Base-by-base conservation (phyloP, 2,113 vertebrate species). In the Cinclus cinclus region DNA sequence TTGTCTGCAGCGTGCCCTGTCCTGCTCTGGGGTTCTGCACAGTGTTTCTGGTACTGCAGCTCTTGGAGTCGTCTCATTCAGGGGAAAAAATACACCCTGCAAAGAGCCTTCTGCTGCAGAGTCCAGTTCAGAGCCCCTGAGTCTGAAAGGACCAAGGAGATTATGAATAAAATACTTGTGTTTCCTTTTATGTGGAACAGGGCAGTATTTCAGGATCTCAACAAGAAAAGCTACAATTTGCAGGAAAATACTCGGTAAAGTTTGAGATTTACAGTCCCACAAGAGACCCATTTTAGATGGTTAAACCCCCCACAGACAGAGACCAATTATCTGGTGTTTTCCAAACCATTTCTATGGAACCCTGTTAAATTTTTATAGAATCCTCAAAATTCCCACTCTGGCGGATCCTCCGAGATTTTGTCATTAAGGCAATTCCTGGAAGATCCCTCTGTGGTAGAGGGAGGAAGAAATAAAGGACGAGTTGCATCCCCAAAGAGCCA, bases 1-100 rank as follows among this genome's bases (percentile, higher is more conserved):
- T 58, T 0, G 0, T 31, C n/a, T 74, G 60, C 47, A 46, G 63
- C 35, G 10, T 1, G 2, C 13, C 3, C 0, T 7, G 56, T 44
- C 5, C 11, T 19, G 4, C 39, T 67, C 55, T 41, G 67, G 64
- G 68, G 44, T 30, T 73, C 60, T 24, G 50, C 10, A 49, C 42
- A 6, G 27, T 2, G 10, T 8, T 65, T 69, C 56, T 79, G 37
- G 3, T n/a, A 22, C 12, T 41, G 52, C 21, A 13, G 58, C 33
- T 65, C 41, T 68, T 53, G 13, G 77, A 67, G 11, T 24, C n/a
- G 7, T 64, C 37, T 52, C 25, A 3, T 71, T 63, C 37, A 37
- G 33, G 19, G 63, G 39, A 49, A 55, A 31, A 91, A 85, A 21
- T 0, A 27, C 11, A 31, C 41, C 8, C 13, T 60, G 50, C n/a